Evolutionary conservation across 2,888 invertebrate species (phyloP).

Genomic region (Leptopilina drosophilae): DNA sequence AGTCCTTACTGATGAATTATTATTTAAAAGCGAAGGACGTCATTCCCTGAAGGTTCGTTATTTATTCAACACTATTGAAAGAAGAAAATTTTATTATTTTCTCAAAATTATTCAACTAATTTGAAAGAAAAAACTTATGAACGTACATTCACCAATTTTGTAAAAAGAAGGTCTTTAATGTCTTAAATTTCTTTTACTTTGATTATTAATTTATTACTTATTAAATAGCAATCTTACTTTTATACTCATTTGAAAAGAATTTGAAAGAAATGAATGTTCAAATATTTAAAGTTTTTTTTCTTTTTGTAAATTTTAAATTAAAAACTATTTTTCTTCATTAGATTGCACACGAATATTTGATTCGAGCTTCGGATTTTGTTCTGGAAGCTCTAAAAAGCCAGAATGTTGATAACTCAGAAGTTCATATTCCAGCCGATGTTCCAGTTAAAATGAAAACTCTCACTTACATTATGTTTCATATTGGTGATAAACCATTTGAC

Average conservation of each 20-base stretch:
- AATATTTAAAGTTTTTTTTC: neutral
- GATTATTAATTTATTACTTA: no score
- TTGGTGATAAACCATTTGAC: slow-evolving; percentile 84
- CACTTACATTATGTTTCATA: slow-evolving; percentile 88
- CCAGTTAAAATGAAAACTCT: slow-evolving; percentile 76
- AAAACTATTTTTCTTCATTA: slow-evolving; percentile 68
- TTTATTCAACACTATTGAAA: neutral
- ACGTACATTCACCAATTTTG: no score
- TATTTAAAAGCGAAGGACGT: slow-evolving; percentile 72
- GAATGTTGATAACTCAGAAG: slow-evolving; percentile 66
- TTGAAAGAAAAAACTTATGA: no score
- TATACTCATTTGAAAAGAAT: no score
- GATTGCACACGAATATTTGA: slow-evolving; percentile 85
- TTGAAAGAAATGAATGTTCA: no score
- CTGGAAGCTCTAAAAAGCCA: slow-evolving; percentile 77
- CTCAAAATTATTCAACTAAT: no score
- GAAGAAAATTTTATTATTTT: neutral
- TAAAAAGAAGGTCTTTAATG: no score
- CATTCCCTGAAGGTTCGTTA: slow-evolving; percentile 72
- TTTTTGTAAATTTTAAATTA: neutral
- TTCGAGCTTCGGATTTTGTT: slow-evolving; percentile 84
- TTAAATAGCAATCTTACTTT: no score
- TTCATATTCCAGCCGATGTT: slow-evolving; percentile 45
- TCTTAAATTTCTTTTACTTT: no score
- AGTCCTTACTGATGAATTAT: slow-evolving; percentile 71